Base-by-base conservation (phyloP, 2,113 vertebrate species). In the Chaenogobius annularis region DNA sequence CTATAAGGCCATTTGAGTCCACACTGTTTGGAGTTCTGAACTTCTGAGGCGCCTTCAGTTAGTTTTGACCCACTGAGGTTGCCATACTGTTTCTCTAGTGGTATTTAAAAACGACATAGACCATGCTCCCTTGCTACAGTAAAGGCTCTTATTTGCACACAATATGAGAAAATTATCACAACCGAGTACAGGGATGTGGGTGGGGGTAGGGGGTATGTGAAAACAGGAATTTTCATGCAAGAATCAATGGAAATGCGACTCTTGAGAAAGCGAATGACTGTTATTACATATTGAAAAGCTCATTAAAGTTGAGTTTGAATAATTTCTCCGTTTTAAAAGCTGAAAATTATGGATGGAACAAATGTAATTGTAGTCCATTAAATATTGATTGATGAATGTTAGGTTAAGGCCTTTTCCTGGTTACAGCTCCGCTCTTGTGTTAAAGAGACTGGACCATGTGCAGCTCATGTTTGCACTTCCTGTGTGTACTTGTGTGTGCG, bases 401-500 rank as follows among this genome's bases (percentile, higher is more conserved):
- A n/a, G 35, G 61, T 63, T 40, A 37, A 63, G 14, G 31, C 35
- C 31, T 63, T 11, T 7, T 37, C 61, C 31, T 63, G 15, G 35
- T 63, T 63, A 62, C 17, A 40, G 61, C 31, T 37, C 61, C 7
- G 31, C 17, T 63, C 17, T 63, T 4, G 17, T 43, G 61, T 63
- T 37, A 40, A n/a, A 63, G 35, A 63, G 35, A 63, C 35, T n/a
- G 61, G 61, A 40, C 61, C 26, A 31, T 63, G 35, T 7, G 61
- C 61, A 20, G 35, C 31, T 40, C 61, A 46, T 55, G 66, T 71
- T 74, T 74, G 61, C 65, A 50, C 65, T 64, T 68, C 67, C 58
- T 68, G 72, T 73, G 72, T 75, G 65, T 73, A 31, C 54, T 59
- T 74, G 66, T 77, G 80, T 86, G 83, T 78, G 77, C 20, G 62